Percentiles rank a stretch among this genome's conserved stretches.
These are phyloP conservation scores for Xestoiulus laeticollis DNA, from an alignment of 2,888 invertebrate species.

Conservation along the genomic window DNA sequence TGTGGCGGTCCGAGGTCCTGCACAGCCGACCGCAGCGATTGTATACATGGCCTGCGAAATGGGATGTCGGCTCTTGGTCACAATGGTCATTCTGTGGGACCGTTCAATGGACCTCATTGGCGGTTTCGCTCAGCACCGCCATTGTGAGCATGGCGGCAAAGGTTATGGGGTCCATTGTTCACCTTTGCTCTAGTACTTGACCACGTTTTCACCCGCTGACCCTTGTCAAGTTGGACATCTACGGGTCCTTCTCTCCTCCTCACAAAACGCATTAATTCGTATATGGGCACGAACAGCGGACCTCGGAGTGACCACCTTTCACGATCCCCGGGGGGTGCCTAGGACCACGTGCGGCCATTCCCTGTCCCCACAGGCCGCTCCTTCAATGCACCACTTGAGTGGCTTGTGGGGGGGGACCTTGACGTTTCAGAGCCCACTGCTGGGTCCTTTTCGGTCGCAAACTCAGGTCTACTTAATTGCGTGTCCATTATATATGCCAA, in stretches of 20 bases:
- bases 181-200: not conserved
- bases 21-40: not conserved
- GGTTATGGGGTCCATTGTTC: conserved; percentile 12
- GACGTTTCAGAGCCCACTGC: not conserved
- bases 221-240: not conserved
- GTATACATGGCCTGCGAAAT: not conserved
- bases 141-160: conserved; percentile 8
- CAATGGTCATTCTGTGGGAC: not conserved
- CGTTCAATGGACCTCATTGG: conserved; percentile 19
- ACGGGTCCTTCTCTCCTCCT: not conserved
- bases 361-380: not conserved
- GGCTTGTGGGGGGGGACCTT: conserved; percentile 5
- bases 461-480: not conserved
- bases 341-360: not conserved
- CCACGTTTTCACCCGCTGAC: not conserved
- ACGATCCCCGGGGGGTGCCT: not conserved
- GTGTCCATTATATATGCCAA: not conserved
- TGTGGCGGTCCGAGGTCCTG: not conserved
- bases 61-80: conserved; percentile 9
- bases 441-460: not conserved
- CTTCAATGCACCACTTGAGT: not conserved
- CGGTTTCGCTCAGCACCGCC: conserved; percentile 12
- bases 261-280: not conserved
- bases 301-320: not conserved
- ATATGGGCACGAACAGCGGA: not conserved